Conservation (phyloP, 2,797 vertebrate species). For the Dendrocincla fuliginosa region DNA sequence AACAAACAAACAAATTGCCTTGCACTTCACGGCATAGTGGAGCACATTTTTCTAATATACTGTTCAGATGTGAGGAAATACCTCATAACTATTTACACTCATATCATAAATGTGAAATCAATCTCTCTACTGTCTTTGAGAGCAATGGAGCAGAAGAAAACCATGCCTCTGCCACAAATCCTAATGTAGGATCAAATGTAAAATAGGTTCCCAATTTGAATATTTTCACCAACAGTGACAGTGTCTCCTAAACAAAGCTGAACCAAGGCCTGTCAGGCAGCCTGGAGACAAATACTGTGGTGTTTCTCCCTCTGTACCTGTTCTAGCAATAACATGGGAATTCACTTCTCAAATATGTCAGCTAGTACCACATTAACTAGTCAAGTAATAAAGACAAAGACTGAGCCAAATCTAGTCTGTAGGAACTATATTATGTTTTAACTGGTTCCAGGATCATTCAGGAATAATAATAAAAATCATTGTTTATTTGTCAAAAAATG, state of each 20-base stretch:
- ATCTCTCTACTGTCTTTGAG: neutral
- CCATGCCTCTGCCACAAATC: neutral
- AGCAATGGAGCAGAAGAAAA: neutral
- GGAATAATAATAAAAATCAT: neutral
- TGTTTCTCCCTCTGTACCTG: neutral
- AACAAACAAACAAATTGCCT: neutral
- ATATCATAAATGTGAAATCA: neutral
- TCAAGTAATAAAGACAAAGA: neutral
- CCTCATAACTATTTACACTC: neutral
- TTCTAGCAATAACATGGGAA: neutral
- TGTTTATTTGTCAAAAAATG: neutral
- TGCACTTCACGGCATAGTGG: neutral
- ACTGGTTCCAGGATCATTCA: neutral
- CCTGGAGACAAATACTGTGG: neutral
- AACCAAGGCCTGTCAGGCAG: neutral
- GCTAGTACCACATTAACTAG: neutral
- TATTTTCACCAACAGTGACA: neutral
- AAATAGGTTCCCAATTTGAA: neutral
- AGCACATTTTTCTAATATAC: neutral
- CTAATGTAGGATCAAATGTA: neutral
- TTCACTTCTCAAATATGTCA: neutral
- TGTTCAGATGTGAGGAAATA: conserved; percentile 4
- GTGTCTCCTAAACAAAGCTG: neutral
- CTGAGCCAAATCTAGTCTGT: neutral
- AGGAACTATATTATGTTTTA: neutral